Evolutionary conservation across 2,888 invertebrate species (phyloP).

Genomic region (Hyalella azteca): DNA sequence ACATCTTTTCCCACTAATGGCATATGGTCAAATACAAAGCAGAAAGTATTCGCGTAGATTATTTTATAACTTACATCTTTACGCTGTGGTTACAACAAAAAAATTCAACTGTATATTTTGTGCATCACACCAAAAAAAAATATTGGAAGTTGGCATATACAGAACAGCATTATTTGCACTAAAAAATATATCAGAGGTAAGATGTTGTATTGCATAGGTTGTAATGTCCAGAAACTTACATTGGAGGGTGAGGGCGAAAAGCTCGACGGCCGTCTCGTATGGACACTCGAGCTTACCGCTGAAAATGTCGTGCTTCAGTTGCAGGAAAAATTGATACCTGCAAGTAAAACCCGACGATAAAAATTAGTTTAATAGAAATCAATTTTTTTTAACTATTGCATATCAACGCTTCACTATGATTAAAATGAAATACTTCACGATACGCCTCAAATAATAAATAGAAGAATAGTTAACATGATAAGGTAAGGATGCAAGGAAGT

Average conservation of each 20-base stretch:
- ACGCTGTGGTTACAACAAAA: no score
- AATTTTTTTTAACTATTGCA: not conserved
- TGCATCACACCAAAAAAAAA: no score
- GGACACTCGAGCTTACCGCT: conserved; percentile 90
- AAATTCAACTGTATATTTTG: no score
- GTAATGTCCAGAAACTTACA: conserved; percentile 77
- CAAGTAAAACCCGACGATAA: not conserved
- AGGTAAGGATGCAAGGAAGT: not conserved
- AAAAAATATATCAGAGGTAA: no score
- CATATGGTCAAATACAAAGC: no score
- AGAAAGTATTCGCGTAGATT: no score
- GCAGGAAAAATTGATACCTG: conserved; percentile 94
- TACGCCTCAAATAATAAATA: not conserved
- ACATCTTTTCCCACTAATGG: no score
- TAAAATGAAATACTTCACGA: not conserved
- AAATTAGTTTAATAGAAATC: not conserved
- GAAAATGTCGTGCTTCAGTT: conserved; percentile 93
- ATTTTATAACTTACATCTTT: no score
- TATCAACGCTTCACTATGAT: not conserved
- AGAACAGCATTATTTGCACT: no score
- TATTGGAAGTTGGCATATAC: no score
- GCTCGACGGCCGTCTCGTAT: conserved; percentile 83
- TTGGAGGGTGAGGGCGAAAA: conserved; percentile 90
- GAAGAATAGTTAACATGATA: not conserved
- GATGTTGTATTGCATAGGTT: no score